A percentile compares a stretch with the other conserved stretches of the same genome.
Evolutionary conservation across 1,140 invertebrate species (phyloP).

Genomic region (Teleogryllus occipitalis): DNA sequence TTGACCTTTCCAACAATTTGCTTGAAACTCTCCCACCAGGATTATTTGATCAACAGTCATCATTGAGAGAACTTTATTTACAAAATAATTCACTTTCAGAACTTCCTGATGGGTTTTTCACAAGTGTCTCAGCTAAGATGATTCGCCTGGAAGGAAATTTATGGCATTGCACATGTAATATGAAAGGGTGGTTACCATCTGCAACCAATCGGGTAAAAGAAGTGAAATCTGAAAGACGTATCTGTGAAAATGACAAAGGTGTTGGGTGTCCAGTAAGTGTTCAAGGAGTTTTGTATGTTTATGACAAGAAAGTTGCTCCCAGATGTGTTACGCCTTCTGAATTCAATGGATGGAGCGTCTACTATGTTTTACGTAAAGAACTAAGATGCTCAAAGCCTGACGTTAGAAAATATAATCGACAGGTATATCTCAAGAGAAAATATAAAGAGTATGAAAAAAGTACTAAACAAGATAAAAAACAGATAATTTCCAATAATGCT

Average conservation of each 20-base stretch:
- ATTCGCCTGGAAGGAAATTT: conserved; percentile 54
- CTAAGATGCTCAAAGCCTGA: conserved; percentile 15
- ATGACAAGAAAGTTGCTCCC: conserved; percentile 50
- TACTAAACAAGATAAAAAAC: conserved; percentile 14
- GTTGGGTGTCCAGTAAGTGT: conserved; percentile 31
- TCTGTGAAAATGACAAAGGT: conserved; percentile 37
- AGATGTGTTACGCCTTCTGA: conserved; percentile 49
- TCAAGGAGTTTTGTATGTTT: conserved; percentile 38
- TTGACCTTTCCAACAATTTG: conserved; percentile 56
- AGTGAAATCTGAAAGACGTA: conserved; percentile 31
- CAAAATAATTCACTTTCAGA: conserved; percentile 49
- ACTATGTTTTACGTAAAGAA: conserved; percentile 45
- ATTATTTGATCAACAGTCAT: conserved; percentile 50
- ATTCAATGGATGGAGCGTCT: conserved; percentile 50
- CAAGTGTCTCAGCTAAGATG: conserved; percentile 41
- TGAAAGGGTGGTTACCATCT: conserved; percentile 50
- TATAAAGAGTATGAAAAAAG: conserved; percentile 24
- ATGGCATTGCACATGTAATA: conserved; percentile 59
- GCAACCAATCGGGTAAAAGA: conserved; percentile 39
- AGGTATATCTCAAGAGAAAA: conserved; percentile 18
- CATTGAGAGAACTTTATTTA: conserved; percentile 50
- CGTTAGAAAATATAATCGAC: not conserved
- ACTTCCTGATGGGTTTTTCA: conserved; percentile 49
- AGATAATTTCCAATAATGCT: too few species aligned
- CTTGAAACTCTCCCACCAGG: conserved; percentile 49